Evolutionary conservation across 2,797 vertebrate species (phyloP).

Genomic region (Tragelaphus oryx): DNA sequence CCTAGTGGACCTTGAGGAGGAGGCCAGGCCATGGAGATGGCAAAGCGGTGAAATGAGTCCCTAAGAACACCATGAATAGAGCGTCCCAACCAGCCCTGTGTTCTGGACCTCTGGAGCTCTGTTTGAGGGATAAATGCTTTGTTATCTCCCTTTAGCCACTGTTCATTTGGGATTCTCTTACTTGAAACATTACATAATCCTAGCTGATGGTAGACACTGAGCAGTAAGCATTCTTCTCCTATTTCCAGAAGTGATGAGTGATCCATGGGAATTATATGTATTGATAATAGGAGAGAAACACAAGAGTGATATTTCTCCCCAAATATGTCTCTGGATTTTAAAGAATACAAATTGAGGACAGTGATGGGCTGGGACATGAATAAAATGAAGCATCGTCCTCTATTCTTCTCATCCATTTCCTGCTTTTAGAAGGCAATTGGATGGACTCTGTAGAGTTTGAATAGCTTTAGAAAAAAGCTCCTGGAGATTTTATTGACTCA

Average conservation of each 20-base stretch:
- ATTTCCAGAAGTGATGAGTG: neutral
- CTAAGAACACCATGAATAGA: neutral
- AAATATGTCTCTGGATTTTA: neutral
- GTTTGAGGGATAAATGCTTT: neutral
- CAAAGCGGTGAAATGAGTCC: neutral
- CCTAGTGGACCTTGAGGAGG: neutral
- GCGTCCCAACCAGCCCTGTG: neutral
- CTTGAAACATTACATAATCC: neutral
- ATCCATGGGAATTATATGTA: neutral
- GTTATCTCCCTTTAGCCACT: neutral
- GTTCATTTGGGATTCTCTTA: neutral
- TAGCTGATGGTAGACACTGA: neutral
- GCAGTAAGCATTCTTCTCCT: neutral
- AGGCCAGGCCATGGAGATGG: neutral
- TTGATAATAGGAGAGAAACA: neutral
- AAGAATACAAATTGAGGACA: neutral
- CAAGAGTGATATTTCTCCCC: neutral
- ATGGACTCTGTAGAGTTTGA: neutral
- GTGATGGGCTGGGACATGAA: neutral
- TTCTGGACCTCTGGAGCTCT: neutral
- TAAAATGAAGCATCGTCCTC: neutral
- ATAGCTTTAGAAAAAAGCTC: conserved; percentile 34
- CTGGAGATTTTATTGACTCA: conserved; percentile 26
- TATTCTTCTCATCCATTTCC: neutral
- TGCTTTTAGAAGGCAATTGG: neutral